These are phyloP conservation scores for Nasonia longicornis DNA, from an alignment of 1,140 invertebrate genomes.

Conservation along the genomic window DNA sequence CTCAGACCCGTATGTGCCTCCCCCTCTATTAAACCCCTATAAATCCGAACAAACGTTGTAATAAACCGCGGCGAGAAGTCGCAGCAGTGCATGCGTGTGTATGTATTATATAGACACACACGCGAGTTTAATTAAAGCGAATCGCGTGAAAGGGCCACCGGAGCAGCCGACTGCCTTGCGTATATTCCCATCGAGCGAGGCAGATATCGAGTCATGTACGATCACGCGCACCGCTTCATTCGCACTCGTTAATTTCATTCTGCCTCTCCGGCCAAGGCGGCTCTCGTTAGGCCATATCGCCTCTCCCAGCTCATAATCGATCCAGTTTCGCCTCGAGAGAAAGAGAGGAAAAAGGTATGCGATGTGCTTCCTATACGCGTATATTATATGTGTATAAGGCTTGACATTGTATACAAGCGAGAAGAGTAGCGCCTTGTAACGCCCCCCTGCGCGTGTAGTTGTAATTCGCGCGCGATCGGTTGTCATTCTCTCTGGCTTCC, in stretches of 20 bases:
- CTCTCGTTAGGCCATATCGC: too few relatives aligned
- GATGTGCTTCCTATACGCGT: too few relatives aligned
- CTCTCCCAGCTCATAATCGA: neutral
- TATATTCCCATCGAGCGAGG: too few relatives aligned
- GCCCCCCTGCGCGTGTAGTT: neutral
- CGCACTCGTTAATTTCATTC: too few relatives aligned
- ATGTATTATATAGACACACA: too few relatives aligned
- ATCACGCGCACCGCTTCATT: too few relatives aligned
- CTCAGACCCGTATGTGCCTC: neutral
- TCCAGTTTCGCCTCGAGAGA: neutral
- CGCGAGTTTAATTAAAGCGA: neutral
- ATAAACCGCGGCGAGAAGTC: constrained; percentile 3
- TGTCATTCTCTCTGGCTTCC: neutral
- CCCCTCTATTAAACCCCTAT: neutral
- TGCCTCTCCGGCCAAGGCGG: too few relatives aligned
- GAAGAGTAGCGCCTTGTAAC: constrained; percentile 21
- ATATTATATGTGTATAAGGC: neutral
- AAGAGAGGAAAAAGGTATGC: neutral
- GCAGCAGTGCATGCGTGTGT: too few relatives aligned
- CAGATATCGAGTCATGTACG: too few relatives aligned
- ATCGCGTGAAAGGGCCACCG: neutral
- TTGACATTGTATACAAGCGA: constrained; percentile 13
- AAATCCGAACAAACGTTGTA: constrained; percentile 4
- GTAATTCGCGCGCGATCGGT: neutral
- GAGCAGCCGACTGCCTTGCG: too few relatives aligned